phyloP scores from a whole-genome alignment of 2,888 invertebrate species.

The Adineta ricciae region DNA sequence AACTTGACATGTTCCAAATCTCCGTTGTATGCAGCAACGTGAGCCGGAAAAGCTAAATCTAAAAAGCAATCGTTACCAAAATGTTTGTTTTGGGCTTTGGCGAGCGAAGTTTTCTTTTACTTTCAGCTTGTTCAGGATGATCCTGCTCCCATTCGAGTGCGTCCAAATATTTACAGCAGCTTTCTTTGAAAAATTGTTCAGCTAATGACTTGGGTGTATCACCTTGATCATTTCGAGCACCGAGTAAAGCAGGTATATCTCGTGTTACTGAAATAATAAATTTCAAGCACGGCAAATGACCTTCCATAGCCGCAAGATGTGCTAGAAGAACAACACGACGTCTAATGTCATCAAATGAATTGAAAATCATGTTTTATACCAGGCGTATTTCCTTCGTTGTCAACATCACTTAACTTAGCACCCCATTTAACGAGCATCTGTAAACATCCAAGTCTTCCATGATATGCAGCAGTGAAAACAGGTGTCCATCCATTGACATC shows the following conservation, averaged over 20 bases:
- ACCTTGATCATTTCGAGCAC: slow-evolving; percentile 49
- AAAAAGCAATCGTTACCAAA: background rate
- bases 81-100: background rate
- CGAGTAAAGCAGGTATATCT: slow-evolving; percentile 40
- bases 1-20: slow-evolving; percentile 47
- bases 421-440: slow-evolving; percentile 49
- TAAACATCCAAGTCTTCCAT: slow-evolving; percentile 41
- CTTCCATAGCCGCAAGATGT: slow-evolving; percentile 49
- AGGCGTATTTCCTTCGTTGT: slow-evolving; percentile 48
- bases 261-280: slow-evolving; percentile 43
- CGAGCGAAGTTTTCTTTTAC: slow-evolving; percentile 38
- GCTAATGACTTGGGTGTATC: slow-evolving; percentile 50
- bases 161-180: slow-evolving; percentile 48
- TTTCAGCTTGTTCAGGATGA: slow-evolving; percentile 48
- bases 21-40: slow-evolving; percentile 48
- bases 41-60: slow-evolving; percentile 51
- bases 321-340: slow-evolving; percentile 38
- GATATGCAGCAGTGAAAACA: slow-evolving; percentile 47
- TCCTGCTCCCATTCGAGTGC: slow-evolving; percentile 49
- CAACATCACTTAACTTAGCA: slow-evolving; percentile 45
- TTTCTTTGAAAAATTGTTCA: slow-evolving; percentile 49
- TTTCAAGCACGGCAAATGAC: slow-evolving; percentile 48
- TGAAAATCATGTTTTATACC: slow-evolving; percentile 38
- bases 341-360: no score
- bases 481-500: slow-evolving; percentile 49